Evolutionary conservation across 2,113 vertebrate genomes (phyloP).

Genomic region (Lophura nycthemera): DNA sequence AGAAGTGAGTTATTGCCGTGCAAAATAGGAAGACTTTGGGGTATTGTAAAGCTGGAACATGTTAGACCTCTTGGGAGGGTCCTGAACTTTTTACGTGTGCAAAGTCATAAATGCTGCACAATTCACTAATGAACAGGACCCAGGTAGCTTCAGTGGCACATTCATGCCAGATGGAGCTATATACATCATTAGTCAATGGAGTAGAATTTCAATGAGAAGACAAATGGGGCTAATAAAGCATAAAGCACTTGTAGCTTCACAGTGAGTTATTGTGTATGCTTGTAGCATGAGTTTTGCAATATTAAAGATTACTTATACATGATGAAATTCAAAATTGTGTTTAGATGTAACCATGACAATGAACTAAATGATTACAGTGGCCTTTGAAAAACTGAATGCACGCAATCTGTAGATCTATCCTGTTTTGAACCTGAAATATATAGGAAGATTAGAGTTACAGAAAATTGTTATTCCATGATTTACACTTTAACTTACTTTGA

Average conservation of each 20-base stretch:
- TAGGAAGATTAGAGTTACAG: neutral
- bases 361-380: neutral
- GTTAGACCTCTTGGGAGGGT: neutral
- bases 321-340: neutral
- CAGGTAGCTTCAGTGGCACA: neutral
- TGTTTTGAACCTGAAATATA: neutral
- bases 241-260: neutral
- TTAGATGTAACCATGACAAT: neutral
- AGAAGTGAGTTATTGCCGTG: neutral
- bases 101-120: neutral
- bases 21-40: neutral
- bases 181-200: neutral
- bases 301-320: neutral
- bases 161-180: slow-evolving; percentile 23
- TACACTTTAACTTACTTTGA: slow-evolving; percentile 29
- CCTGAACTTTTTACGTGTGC: neutral
- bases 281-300: neutral
- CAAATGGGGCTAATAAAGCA: slow-evolving; percentile 24
- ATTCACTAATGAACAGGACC: neutral
- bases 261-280: neutral
- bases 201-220: slow-evolving; percentile 5
- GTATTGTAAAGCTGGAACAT: neutral
- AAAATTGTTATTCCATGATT: slow-evolving; percentile 5
- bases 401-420: neutral
- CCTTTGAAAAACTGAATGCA: neutral